Evolutionary conservation across 1,140 invertebrate genomes (phyloP), one percentile per base, ranked within the genome.

Genomic region (Cydia pomonella): DNA sequence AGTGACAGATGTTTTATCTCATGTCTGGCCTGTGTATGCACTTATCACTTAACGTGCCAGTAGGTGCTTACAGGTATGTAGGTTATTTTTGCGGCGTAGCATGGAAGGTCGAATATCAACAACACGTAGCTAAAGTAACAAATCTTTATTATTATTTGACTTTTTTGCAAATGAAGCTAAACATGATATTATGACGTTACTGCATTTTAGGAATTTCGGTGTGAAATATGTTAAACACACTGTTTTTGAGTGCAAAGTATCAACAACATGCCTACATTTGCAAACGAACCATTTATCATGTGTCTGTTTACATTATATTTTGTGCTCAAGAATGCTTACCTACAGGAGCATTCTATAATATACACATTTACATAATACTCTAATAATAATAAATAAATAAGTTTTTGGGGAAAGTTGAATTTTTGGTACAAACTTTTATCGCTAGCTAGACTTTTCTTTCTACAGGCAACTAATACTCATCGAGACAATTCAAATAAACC

Each of bases 1-100:
- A 33, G 18, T 69, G 64, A 69, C 64, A 33, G 64, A 69, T 69
- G 64, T 33, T 69, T 69, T 69, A 69, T 69, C 63, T 66, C 27
- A 66, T 29, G 62, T n/a, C n/a, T n/a, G n/a, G n/a, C 27, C 64
- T 38, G 64, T 41, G 18, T 38, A 33, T 38, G 64, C 64, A 69
- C 64, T n/a, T n/a, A n/a, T n/a, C n/a, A n/a, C n/a, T 69, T 69
- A 66, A 69, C 29, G 27, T 59, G 53, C 53, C 53, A 59, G 53
- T 59, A 59, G 53, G 53, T 59, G 53, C 21, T 59, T 59, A 59
- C 53, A 59, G 12, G 53, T 59, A 59, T 21, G 18, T 59, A 59
- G 53, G 53, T 59, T 59, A 59, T 59, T 59, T 59, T 23, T 23
- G 53, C 53, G 18, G 21, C 53, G 53, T 59, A 59, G 53, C 53